Evolutionary conservation across 2,888 invertebrate species (phyloP).

Genomic region (Acleris holmiana): DNA sequence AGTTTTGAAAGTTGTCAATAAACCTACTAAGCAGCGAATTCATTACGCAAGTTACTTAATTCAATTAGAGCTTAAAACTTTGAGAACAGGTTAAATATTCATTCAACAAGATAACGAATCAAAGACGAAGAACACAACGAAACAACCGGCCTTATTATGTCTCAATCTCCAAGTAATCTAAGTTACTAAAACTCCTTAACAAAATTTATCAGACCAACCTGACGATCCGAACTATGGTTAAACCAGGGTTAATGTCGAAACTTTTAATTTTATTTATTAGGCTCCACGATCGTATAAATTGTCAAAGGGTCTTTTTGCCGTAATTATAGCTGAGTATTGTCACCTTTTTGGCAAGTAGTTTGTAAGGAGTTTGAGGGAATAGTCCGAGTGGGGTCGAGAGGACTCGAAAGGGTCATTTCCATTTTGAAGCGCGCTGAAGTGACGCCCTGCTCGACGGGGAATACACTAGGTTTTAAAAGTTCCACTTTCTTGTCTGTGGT

Average conservation of each 20-base stretch:
- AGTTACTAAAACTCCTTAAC: slow-evolving; percentile 29
- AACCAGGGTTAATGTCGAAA: slow-evolving; percentile 30
- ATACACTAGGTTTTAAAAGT: slow-evolving; percentile 26
- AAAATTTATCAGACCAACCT: slow-evolving; percentile 29
- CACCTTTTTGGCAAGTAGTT: slow-evolving; percentile 29
- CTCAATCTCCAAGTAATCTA: slow-evolving; percentile 34
- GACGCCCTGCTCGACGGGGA: slow-evolving; percentile 13
- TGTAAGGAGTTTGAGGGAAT: slow-evolving; percentile 22
- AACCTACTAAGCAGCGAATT: slow-evolving; percentile 6
- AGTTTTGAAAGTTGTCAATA: slow-evolving; percentile 2
- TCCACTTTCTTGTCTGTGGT: slow-evolving; percentile 32
- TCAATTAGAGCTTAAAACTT: slow-evolving; percentile 21
- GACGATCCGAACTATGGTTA: slow-evolving; percentile 32
- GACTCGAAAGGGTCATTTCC: slow-evolving; percentile 35
- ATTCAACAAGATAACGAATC: slow-evolving; percentile 29
- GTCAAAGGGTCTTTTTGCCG: slow-evolving; percentile 24
- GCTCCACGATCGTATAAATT: slow-evolving; percentile 24
- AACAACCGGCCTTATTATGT: slow-evolving; percentile 32
- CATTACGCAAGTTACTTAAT: slow-evolving; percentile 21
- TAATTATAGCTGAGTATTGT: slow-evolving; percentile 30
- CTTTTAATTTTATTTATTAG: slow-evolving; percentile 36
- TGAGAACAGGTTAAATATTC: slow-evolving; percentile 29
- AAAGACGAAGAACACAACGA: slow-evolving; percentile 29
- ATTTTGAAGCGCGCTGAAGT: slow-evolving; percentile 34
- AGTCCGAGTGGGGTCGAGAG: slow-evolving; percentile 25